Evolutionary conservation across 1,140 invertebrate species (phyloP).

Genomic region (Stegodyphus mimosarum): DNA sequence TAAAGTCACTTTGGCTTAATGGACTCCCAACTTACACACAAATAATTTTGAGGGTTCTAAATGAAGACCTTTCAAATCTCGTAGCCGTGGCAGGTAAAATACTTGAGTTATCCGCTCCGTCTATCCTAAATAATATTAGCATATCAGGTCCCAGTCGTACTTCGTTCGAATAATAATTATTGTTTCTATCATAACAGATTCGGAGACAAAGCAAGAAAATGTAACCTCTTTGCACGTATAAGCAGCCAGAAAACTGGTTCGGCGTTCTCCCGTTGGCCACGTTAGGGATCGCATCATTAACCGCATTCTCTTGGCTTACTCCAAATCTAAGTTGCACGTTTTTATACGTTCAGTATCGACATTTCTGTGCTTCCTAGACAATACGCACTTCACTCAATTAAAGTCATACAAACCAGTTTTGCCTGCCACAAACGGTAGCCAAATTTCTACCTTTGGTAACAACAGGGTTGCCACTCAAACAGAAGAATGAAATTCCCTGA

Average conservation of each 20-base stretch:
- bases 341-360: background rate
- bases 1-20: too few relatives aligned
- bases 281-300: background rate
- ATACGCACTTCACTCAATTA: background rate
- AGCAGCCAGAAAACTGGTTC: background rate
- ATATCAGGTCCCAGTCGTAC: background rate
- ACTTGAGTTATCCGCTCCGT: background rate
- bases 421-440: conserved; percentile 36
- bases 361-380: conserved; percentile 8
- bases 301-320: conserved; percentile 2
- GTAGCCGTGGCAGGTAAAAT: background rate
- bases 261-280: background rate
- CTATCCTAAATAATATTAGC: background rate
- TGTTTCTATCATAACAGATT: conserved; percentile 13
- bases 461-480: too few relatives aligned
- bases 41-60: background rate
- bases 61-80: background rate
- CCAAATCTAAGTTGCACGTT: background rate
- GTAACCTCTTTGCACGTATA: conserved; percentile 6
- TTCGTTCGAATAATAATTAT: background rate
- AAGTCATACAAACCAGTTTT: background rate
- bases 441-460: conserved; percentile 33
- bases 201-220: conserved; percentile 45
- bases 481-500: too few relatives aligned
- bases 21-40: background rate